phyloP scores from a whole-genome alignment of 2,113 vertebrate genomes.

The Sylvilagus bachmani region DNA sequence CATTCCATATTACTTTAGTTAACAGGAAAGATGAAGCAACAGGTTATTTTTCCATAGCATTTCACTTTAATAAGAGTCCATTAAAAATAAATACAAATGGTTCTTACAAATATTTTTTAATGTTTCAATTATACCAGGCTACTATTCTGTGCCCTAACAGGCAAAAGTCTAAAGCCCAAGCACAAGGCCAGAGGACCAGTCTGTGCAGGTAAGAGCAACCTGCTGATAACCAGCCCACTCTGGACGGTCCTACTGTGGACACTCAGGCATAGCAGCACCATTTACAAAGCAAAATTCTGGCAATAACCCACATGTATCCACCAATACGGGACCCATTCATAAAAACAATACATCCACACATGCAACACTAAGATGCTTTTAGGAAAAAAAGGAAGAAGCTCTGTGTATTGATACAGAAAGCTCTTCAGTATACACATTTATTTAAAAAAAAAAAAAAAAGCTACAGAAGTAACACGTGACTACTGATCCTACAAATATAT shows the following conservation, averaged over 20 bases:
- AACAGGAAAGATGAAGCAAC: background rate
- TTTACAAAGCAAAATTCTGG: background rate
- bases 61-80: constrained; percentile 11
- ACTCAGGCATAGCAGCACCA: accelerated
- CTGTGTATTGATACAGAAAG: background rate
- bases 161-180: background rate
- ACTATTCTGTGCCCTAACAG: background rate
- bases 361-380: background rate
- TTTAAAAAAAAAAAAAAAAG: background rate
- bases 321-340: background rate
- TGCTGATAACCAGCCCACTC: background rate
- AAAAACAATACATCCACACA: background rate
- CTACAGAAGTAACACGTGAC: background rate
- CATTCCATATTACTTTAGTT: background rate
- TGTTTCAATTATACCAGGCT: background rate
- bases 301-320: background rate
- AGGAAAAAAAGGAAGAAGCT: background rate
- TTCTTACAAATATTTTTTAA: background rate
- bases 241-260: accelerated
- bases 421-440: background rate
- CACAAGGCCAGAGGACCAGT: background rate
- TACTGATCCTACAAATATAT: background rate
- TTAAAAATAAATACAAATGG: background rate
- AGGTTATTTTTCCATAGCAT: background rate
- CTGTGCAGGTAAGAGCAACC: background rate